These are phyloP conservation scores for Nezara viridula DNA, from an alignment of 2,888 invertebrate species.

Conservation along the genomic window DNA sequence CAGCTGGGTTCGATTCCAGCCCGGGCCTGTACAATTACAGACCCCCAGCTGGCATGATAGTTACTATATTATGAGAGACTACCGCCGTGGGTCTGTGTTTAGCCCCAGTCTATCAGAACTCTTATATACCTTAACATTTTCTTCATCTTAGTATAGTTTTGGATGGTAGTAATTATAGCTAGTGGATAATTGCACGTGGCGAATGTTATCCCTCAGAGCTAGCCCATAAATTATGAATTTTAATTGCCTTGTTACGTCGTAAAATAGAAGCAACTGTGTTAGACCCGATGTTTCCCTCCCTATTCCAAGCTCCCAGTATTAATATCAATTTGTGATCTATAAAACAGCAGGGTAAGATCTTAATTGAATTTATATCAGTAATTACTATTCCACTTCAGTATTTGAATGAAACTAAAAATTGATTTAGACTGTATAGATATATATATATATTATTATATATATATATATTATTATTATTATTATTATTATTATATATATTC, in stretches of 20 bases:
- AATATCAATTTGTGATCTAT: conserved; percentile 27
- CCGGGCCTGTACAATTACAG: neutral
- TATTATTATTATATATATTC: too few species aligned
- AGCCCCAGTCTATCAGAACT: conserved; percentile 41
- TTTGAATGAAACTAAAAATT: too few species aligned
- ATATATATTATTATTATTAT: too few species aligned
- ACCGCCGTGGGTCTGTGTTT: neutral
- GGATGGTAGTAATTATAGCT: conserved; percentile 27
- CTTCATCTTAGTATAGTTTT: conserved; percentile 42
- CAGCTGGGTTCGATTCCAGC: neutral
- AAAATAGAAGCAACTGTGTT: conserved; percentile 33
- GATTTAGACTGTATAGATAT: too few species aligned
- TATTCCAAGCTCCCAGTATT: neutral
- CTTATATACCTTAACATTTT: conserved; percentile 44
- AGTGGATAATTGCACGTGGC: conserved; percentile 35
- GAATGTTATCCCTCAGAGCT: neutral
- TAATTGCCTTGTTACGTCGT: conserved; percentile 41
- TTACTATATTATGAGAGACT: conserved; percentile 37
- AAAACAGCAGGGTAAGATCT: neutral
- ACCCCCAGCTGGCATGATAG: neutral
- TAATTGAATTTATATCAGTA: neutral
- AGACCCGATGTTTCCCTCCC: neutral
- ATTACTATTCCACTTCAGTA: neutral
- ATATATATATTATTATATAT: too few species aligned
- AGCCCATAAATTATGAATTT: conserved; percentile 33